phyloP scores from a whole-genome alignment of 2,888 invertebrate species.

The Lithophane ornitopus region DNA sequence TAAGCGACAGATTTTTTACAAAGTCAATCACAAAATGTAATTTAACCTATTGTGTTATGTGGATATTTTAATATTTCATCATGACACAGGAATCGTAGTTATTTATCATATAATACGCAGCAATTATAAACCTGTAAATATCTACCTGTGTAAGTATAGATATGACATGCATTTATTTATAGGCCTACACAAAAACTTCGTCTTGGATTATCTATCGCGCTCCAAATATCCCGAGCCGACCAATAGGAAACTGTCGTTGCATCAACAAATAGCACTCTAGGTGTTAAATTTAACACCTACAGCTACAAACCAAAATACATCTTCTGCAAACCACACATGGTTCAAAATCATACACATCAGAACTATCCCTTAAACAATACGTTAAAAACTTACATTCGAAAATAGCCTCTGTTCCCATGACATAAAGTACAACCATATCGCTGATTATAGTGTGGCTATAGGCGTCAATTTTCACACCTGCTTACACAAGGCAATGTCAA shows the following conservation, averaged over 20 bases:
- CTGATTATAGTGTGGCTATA: slow-evolving; percentile 74
- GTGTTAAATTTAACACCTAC: slow-evolving; percentile 88
- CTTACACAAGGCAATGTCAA: slow-evolving; percentile 54
- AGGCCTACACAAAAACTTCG: slow-evolving; percentile 32
- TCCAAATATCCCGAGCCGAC: slow-evolving; percentile 67
- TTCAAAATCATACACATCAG: slow-evolving; percentile 44
- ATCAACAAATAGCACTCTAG: slow-evolving; percentile 79
- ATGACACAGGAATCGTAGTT: not conserved
- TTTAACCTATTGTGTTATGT: not conserved
- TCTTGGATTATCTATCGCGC: slow-evolving; percentile 51
- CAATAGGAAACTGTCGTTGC: slow-evolving; percentile 79
- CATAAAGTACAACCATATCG: slow-evolving; percentile 67
- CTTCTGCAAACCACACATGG: slow-evolving; percentile 21
- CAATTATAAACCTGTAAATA: not conserved
- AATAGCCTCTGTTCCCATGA: slow-evolving; percentile 57
- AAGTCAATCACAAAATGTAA: not conserved
- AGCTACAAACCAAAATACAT: slow-evolving; percentile 60
- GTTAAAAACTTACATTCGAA: slow-evolving; percentile 59
- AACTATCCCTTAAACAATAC: slow-evolving; percentile 69
- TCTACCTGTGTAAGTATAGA: not conserved
- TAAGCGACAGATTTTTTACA: not conserved
- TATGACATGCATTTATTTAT: slow-evolving; percentile 8
- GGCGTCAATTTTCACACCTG: slow-evolving; percentile 90
- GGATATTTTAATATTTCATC: not conserved
- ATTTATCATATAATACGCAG: not conserved